Percentiles rank a stretch among this genome's conserved stretches.
phyloP scores from a whole-genome alignment of 2,888 invertebrate genomes.

The Lasioglossum marginatum region DNA sequence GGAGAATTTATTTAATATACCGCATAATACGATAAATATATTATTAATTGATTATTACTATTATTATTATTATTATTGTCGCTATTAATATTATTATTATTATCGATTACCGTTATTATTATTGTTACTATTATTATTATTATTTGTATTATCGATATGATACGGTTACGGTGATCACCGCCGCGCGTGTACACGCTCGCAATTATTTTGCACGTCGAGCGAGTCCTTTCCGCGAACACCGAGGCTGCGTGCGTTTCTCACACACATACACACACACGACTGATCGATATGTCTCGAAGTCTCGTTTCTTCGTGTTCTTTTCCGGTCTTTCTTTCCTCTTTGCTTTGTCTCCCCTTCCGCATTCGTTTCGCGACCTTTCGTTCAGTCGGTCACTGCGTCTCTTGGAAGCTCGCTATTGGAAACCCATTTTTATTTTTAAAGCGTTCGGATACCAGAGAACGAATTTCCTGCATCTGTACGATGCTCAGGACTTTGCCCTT shows the following conservation, averaged over 20 bases:
- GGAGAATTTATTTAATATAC: conserved; percentile 75
- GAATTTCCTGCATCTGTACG: not conserved
- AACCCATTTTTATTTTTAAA: not conserved
- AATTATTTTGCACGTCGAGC: conserved; percentile 17
- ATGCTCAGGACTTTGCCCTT: not conserved
- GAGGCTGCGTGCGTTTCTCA: conserved; percentile 4
- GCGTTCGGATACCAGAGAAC: not conserved
- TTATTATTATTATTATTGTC: conserved; percentile 48
- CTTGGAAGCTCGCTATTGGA: not conserved
- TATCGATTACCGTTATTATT: conserved; percentile 41
- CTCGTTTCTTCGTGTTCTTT: not conserved
- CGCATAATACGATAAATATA: conserved; percentile 63
- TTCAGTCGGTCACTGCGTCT: not conserved
- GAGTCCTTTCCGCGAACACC: not conserved
- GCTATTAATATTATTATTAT: conserved; percentile 46
- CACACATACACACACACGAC: not conserved
- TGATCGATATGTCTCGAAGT: not conserved
- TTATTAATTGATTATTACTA: conserved; percentile 55
- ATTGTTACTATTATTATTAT: conserved; percentile 13
- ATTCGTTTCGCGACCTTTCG: not conserved
- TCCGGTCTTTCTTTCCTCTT: not conserved
- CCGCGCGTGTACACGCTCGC: conserved; percentile 45
- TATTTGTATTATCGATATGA: conserved; percentile 17
- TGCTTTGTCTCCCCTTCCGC: not conserved
- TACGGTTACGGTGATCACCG: conserved; percentile 47